Base-by-base conservation (phyloP, 2,797 vertebrate species). In the Lagocephalus sceleratus region DNA sequence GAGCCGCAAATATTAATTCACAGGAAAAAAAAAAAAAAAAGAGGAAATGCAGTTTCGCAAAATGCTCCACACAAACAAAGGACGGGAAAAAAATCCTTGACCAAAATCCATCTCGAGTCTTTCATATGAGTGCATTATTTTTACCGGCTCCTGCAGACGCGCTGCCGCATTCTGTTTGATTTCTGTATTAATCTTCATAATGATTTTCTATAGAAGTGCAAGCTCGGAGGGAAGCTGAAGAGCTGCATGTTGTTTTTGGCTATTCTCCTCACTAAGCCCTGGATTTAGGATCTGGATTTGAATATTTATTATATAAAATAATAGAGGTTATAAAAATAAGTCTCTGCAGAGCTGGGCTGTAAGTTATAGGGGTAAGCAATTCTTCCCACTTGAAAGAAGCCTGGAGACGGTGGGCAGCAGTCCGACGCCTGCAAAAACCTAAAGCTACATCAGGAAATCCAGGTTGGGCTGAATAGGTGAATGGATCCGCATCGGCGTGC, bases 221-320 rank as follows among this genome's bases (percentile, higher is more conserved):
- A 74, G 75, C 78, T 78, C 73, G 66, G 68, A 66, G 73, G 83
- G 85, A 85, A 83, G 85, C 88, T 82, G 78, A 79, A 82, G 85
- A 89, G 76, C 80, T 54, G 75, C 76, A 82, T 85, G 87, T 91
- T 92, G 89, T 91, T 91, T 92, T 93, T 93, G 91, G 92, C 93
- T 92, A 93, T 93, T 95, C 91, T 94, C 87, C 90, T 88, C 88
- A 82, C 92, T 97, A 96, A 96, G 94, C 94, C 93, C 87, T 61
- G 82, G 93, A 90, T 94, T 91, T 96, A 94, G 93, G 86, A 94
- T 93, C 90, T 94, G 92, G 92, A 95, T 96, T 96, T 97, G 94
- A 95, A 96, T 94, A 97, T 96, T 94, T 95, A 97, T 93, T 92
- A 94, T 94, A 91, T 91, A 94, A 94, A 94, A 97, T 96, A 95